Base-by-base conservation (phyloP, 2,113 vertebrate genomes). In the Peromyscus californicus region DNA sequence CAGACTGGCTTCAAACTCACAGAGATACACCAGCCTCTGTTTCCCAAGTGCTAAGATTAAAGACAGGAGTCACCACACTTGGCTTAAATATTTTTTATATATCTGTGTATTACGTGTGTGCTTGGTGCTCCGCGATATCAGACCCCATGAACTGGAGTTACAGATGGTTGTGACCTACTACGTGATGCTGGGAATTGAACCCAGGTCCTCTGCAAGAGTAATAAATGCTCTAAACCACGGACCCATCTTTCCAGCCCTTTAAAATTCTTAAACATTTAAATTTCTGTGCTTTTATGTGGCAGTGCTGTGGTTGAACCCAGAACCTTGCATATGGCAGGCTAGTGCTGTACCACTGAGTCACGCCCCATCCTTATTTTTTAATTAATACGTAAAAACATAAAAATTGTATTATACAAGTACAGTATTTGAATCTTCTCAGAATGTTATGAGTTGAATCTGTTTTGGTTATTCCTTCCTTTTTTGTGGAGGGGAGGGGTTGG, bases 371-470 rank as follows among this genome's bases (percentile, higher is more conserved):
- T 21, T 72, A 39, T 7, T 29, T 74, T 74, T 89, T 63, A 3
- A 74, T 11, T 89, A 4, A 89, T 74, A 59, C 1, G 11, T 39
- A 74, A 74, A 89, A 89, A 39, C 24, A 57, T 89, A 36, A 88
- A 74, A 57, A 16, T 8, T 72, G 1, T 69, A 12, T 45, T 85
- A 26, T 96, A 91, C 57, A 59, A 89, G 74, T 51, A 6, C 17
- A 54, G 74, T 85, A 45, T 91, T 82, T 45, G 29, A 94, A 39
- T 86, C 29, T 26, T 79, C 51, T 75, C 10, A 83, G 72, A 92
- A 21, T 70, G 29, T 79, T 90, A 63, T 87, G 31, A 67, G 87
- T 36, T 89, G 33, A 90, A 67, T 48, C 15, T 59, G 26, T 72
- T 54, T 57, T 36, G 21, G 31, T 69, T 87, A 31, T 70, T 39